A percentile compares a stretch with the other conserved stretches of the same genome.
Conservation (phyloP, 2,888 invertebrate genomes). For the Therioaphis trifolii region DNA sequence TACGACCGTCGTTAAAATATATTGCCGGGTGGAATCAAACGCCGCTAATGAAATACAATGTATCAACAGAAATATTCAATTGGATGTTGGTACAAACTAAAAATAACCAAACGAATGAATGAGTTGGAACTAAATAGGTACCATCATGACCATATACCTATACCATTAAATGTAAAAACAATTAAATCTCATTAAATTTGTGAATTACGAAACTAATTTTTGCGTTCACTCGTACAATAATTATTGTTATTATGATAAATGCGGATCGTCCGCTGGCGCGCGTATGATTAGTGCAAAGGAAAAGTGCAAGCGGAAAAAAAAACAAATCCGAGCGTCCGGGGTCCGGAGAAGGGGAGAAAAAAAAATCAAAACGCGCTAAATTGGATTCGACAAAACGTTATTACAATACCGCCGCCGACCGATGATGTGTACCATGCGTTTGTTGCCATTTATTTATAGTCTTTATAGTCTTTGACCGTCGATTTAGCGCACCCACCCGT, state of each 20-base stretch:
- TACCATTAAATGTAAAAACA: no score
- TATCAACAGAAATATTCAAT: no score
- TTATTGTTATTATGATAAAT: not conserved
- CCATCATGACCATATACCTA: no score
- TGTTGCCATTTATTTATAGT: conserved; percentile 58
- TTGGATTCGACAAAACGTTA: conserved; percentile 61
- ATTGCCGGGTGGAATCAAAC: conserved; percentile 30
- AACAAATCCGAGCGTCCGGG: conserved; percentile 31
- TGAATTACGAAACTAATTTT: no score
- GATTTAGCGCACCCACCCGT: conserved; percentile 62
- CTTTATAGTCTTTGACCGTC: conserved; percentile 58
- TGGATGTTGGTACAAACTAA: no score
- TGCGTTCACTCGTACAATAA: not conserved
- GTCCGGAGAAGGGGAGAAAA: not conserved
- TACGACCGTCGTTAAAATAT: conserved; percentile 9
- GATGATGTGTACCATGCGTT: conserved; percentile 55
- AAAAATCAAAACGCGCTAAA: conserved; percentile 56
- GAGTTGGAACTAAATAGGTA: no score
- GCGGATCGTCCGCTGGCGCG: no score
- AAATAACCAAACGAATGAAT: no score
- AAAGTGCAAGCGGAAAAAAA: not conserved
- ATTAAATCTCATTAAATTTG: no score
- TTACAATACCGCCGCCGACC: conserved; percentile 53
- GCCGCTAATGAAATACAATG: no score
- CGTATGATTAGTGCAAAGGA: not conserved